Conservation (phyloP, 2,888 invertebrate genomes). For the Ophion obscuratus region DNA sequence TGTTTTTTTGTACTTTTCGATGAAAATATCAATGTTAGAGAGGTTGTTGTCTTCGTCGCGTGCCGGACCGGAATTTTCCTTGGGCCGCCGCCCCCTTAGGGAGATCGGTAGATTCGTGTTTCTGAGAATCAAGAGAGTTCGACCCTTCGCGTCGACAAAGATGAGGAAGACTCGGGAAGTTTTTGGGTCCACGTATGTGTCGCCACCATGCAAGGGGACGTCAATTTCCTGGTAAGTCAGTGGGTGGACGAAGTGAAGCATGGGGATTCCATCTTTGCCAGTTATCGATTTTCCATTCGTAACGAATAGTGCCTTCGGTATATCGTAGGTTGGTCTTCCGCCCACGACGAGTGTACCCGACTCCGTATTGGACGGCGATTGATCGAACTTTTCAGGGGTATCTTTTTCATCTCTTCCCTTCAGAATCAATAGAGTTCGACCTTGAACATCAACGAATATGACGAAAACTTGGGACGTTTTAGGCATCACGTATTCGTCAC, state of each 20-base stretch:
- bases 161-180: constrained; percentile 21
- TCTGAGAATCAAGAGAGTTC: constrained; percentile 32
- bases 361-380: neutral
- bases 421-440: constrained; percentile 23
- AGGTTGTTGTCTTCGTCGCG: neutral
- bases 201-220: constrained; percentile 30
- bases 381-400: too few relatives aligned
- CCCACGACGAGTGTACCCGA: constrained; percentile 8
- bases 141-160: constrained; percentile 18
- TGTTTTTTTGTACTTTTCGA: neutral
- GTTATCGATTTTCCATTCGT: neutral
- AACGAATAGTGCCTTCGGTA: constrained; percentile 12
- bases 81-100: neutral
- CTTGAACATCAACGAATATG: constrained; percentile 31
- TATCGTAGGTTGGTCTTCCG: constrained; percentile 21
- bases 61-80: neutral
- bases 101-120: neutral
- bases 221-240: constrained; percentile 1
- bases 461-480: constrained; percentile 21
- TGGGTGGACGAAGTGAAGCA: constrained; percentile 36
- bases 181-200: constrained; percentile 25
- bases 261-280: neutral
- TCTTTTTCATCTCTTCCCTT: too few relatives aligned
- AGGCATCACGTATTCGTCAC: constrained; percentile 2
- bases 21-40: neutral